These are phyloP conservation scores for Drosophila equinoxialis DNA, from an alignment of 1,140 invertebrate species.

Conservation along the genomic window DNA sequence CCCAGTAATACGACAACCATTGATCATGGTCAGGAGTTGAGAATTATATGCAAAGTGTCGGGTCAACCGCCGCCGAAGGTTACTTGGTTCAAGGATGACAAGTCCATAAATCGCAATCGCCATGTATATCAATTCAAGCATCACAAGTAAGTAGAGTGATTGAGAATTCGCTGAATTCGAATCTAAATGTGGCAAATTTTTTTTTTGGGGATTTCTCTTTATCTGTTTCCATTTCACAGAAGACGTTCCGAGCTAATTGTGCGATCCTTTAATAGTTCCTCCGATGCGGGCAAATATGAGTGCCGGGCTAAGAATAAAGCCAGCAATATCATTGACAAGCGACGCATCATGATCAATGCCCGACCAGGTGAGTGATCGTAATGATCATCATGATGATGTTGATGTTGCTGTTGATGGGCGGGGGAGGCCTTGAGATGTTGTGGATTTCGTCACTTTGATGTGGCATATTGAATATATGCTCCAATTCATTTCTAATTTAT, in stretches of 20 bases:
- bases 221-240: conserved; percentile 83
- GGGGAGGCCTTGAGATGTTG: conserved; percentile 16
- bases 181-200: too few relatives aligned
- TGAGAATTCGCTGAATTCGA: too few relatives aligned
- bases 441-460: conserved; percentile 18
- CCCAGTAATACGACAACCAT: conserved; percentile 69
- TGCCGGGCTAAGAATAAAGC: conserved; percentile 86
- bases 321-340: conserved; percentile 67
- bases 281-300: conserved; percentile 90
- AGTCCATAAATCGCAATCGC: conserved; percentile 83
- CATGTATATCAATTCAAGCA: conserved; percentile 81
- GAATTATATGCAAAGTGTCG: conserved; percentile 87
- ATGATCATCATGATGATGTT: not conserved
- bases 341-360: conserved; percentile 75
- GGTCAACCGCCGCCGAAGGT: conserved; percentile 88
- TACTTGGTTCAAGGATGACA: conserved; percentile 89
- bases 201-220: too few relatives aligned
- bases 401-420: too few relatives aligned
- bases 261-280: conserved; percentile 86
- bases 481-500: conserved; percentile 79
- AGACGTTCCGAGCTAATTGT: conserved; percentile 91
- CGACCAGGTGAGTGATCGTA: conserved; percentile 65
- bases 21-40: conserved; percentile 85
- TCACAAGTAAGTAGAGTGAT: conserved; percentile 67
- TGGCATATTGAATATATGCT: conserved; percentile 42